Base-by-base conservation (phyloP, 53 echinoderm and acorn worm genomes). In the Temnopleurus reevesii region DNA sequence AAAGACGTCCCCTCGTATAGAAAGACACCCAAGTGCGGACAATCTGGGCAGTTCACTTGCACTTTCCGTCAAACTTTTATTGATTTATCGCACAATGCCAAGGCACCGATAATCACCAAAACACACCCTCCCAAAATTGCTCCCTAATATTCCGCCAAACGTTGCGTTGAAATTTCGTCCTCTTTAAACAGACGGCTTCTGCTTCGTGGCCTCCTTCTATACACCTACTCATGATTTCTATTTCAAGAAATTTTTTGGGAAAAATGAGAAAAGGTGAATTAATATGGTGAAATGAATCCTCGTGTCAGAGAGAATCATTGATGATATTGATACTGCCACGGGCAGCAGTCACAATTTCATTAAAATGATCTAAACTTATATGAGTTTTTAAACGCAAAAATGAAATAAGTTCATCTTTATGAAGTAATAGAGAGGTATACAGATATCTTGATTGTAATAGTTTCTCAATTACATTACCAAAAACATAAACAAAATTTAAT, bases 41-140 rank as follows among this genome's bases (percentile, higher is more conserved):
- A 12, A 63, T 63, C 34, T 63, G 63, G 63, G 34, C 63, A 71
- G 79, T 83, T 83, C 83, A 56, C 55, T 49, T 83, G 83, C 36
- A 83, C 83, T 83, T 83, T 83, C 3, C 34, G 3, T 35, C 55
- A 83, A 83, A 35, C 18, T 55, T 83, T 83, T 83, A 83, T 83
- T 83, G 83, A 83, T 83, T 83, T 83, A 83, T 83, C 83, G 35
- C 49, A 83, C 53, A 54, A 83, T 83, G 55, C 55, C 55, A 2
- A 25, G 51, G 12, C 49, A 25, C 51, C 29, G 25, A 80, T 80
- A 80, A 80, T 80, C 80, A 80, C 36, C 80, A 47, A 80, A 80
- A 80, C 80, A 80, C 80, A 80, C 80, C 51, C 51, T 80, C 31
- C 46, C 51, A 71, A 71, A 71, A 71, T 41, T 71, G 41, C 71